These are phyloP conservation scores for Penaeus monodon DNA, from an alignment of 2,888 invertebrate genomes.

Conservation along the genomic window DNA sequence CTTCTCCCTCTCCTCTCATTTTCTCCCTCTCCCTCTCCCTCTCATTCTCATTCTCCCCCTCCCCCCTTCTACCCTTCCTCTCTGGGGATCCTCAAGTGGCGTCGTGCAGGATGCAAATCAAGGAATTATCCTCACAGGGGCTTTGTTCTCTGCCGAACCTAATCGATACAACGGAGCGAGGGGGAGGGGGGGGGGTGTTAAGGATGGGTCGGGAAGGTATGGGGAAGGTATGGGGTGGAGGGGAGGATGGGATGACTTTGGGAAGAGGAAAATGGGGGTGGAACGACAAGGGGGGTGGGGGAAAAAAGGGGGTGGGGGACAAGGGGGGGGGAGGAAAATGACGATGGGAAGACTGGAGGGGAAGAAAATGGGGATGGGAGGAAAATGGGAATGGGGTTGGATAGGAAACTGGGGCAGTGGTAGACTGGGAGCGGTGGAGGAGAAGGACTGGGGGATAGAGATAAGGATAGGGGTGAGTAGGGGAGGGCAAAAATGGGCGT, in stretches of 20 bases:
- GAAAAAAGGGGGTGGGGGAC: not conserved
- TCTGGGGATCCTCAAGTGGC: slow-evolving; percentile 10
- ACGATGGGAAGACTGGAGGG: not conserved
- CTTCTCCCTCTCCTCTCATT: not conserved
- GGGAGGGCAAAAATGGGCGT: too few relatives aligned
- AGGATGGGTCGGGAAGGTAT: not conserved
- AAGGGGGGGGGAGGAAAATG: too few relatives aligned
- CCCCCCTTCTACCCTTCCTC: not conserved
- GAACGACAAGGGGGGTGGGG: not conserved
- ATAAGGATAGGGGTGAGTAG: too few relatives aligned
- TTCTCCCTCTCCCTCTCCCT: not conserved
- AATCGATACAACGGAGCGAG: slow-evolving; percentile 1
- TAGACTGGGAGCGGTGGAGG: too few relatives aligned
- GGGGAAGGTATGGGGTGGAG: not conserved
- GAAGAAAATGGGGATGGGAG: not conserved
- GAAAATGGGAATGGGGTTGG: too few relatives aligned
- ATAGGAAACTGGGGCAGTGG: too few relatives aligned
- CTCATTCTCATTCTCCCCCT: not conserved
- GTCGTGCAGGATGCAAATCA: slow-evolving; percentile 24
- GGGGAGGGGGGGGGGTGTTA: not conserved
- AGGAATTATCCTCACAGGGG: slow-evolving; percentile 20
- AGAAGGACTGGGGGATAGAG: too few relatives aligned
- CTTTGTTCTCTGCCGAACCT: slow-evolving; percentile 21
- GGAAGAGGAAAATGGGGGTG: not conserved
- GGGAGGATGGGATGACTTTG: too few relatives aligned